phyloP scores from a whole-genome alignment of 2,797 vertebrate species.

The Cryptoblepharus egeriae region DNA sequence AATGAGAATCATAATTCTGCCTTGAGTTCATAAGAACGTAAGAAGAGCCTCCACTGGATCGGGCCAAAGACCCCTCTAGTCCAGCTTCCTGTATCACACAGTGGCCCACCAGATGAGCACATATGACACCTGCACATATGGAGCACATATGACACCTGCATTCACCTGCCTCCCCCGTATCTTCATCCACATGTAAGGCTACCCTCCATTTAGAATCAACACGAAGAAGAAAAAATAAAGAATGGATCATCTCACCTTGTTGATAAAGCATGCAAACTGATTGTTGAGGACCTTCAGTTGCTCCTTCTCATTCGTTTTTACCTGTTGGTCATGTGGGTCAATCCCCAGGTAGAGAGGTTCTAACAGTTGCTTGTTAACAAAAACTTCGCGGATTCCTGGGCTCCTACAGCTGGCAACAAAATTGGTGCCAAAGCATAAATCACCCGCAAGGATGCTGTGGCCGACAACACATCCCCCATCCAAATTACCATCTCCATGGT shows the following conservation, averaged over 20 bases:
- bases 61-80: too few relatives aligned
- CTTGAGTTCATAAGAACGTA: too few relatives aligned
- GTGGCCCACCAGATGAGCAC: too few relatives aligned
- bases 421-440: slow-evolving; percentile 46
- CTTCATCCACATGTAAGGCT: background rate
- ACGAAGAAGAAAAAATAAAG: background rate
- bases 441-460: background rate
- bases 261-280: slow-evolving; percentile 92
- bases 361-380: slow-evolving; percentile 84
- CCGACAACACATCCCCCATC: background rate
- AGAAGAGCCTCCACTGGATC: too few relatives aligned
- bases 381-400: slow-evolving; percentile 72
- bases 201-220: background rate
- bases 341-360: slow-evolving; percentile 86
- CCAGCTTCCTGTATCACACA: too few relatives aligned
- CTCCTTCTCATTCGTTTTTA: slow-evolving; percentile 87
- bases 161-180: too few relatives aligned
- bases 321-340: slow-evolving; percentile 82
- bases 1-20: background rate
- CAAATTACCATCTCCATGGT: fast-evolving
- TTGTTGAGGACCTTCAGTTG: slow-evolving; percentile 93
- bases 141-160: too few relatives aligned
- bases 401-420: background rate
- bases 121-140: too few relatives aligned
- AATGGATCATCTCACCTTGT: slow-evolving; percentile 83